Percentiles rank a stretch among this genome's conserved stretches.
These are phyloP conservation scores for Gibbula magus DNA, from an alignment of 2,888 invertebrate species.

Conservation along the genomic window DNA sequence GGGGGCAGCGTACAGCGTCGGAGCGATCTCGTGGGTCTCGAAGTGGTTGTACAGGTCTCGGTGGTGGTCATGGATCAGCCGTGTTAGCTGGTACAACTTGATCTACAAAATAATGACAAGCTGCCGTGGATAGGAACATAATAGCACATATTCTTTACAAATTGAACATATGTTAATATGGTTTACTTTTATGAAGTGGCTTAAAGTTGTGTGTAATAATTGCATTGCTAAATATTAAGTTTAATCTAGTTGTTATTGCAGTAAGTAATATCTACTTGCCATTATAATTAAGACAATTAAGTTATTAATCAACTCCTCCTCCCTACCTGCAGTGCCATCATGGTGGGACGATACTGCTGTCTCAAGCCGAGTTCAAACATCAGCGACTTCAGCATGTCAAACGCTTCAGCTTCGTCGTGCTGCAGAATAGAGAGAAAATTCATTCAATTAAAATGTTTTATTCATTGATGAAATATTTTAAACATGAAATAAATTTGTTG, in stretches of 20 bases:
- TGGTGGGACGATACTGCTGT: constrained; percentile 93
- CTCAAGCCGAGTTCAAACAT: constrained; percentile 93
- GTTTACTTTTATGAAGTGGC: too few relatives aligned
- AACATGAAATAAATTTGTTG: not conserved
- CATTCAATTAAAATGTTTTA: constrained; percentile 46
- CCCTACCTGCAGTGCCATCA: constrained; percentile 90
- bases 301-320: too few relatives aligned
- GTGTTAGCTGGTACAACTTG: constrained; percentile 93
- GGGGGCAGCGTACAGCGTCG: constrained; percentile 95
- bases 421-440: constrained; percentile 73
- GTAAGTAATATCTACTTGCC: too few relatives aligned
- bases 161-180: too few relatives aligned
- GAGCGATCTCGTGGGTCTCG: constrained; percentile 88
- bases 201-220: too few relatives aligned
- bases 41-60: constrained; percentile 90
- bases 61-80: constrained; percentile 87
- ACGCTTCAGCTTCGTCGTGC: constrained; percentile 95
- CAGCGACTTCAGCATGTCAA: constrained; percentile 88
- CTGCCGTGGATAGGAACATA: too few relatives aligned
- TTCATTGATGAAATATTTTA: not conserved
- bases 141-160: not conserved
- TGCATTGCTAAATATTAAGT: not conserved
- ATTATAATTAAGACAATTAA: too few relatives aligned
- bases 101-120: constrained; percentile 74
- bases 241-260: too few relatives aligned